Evolutionary conservation across 2,888 invertebrate genomes (phyloP).

Genomic region (Geophilus truncorum): DNA sequence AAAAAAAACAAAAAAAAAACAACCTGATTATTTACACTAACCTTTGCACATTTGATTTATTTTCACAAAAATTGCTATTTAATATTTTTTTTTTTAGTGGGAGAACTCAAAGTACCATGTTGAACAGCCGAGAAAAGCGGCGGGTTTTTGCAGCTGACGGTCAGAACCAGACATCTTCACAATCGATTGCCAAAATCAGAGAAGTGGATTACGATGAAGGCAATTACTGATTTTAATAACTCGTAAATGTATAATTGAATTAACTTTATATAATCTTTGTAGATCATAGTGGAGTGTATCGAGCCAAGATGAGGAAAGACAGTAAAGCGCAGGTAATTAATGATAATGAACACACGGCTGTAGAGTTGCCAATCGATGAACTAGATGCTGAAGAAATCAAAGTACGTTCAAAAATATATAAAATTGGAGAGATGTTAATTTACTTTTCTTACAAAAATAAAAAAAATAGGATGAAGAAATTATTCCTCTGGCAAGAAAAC

Average conservation of each 20-base stretch:
- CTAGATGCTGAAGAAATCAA: slow-evolving; percentile 37
- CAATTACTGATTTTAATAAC: not conserved
- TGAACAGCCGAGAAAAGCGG: not conserved
- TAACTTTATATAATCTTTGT: not conserved
- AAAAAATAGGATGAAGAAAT: not conserved
- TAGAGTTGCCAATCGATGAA: slow-evolving; percentile 37
- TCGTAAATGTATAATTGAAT: not conserved
- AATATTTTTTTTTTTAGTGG: not conserved
- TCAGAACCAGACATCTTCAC: not conserved
- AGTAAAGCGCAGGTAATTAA: slow-evolving; percentile 34
- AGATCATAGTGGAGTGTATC: slow-evolving; percentile 37
- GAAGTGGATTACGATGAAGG: slow-evolving; percentile 18
- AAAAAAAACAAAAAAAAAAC: too few relatives aligned
- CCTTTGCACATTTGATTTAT: too few relatives aligned
- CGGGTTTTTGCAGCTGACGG: not conserved
- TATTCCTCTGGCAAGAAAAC: not conserved
- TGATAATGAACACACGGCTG: slow-evolving; percentile 36
- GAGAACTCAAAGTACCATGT: not conserved
- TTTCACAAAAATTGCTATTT: too few relatives aligned
- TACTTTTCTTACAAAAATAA: too few relatives aligned
- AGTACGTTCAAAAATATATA: slow-evolving; percentile 32
- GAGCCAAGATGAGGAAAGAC: slow-evolving; percentile 33
- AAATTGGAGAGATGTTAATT: too few relatives aligned
- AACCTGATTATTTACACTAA: too few relatives aligned
- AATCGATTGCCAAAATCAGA: not conserved